These are phyloP conservation scores for Smittia aterrima DNA, from an alignment of 2,888 invertebrate species.

Conservation along the genomic window DNA sequence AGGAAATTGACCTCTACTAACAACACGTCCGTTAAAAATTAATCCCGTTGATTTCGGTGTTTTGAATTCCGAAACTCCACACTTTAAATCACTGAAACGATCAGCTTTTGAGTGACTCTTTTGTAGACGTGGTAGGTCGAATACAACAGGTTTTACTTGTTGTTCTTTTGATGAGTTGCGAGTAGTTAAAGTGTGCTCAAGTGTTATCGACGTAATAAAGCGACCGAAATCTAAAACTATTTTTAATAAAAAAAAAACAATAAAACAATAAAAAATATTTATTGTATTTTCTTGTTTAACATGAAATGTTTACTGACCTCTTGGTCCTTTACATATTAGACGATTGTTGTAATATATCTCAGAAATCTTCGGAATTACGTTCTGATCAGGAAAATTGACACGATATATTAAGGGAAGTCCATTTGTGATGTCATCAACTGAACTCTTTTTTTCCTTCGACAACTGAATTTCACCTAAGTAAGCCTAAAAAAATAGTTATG, in stretches of 20 bases:
- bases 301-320: not conserved
- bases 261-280: not conserved
- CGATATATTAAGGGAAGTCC: slow-evolving; percentile 21
- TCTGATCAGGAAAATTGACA: slow-evolving; percentile 23
- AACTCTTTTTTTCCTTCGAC: not conserved
- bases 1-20: slow-evolving; percentile 22
- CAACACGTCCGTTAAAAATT: slow-evolving; percentile 1
- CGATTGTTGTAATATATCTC: slow-evolving; percentile 31
- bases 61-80: not conserved
- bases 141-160: not conserved
- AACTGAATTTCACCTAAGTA: slow-evolving; percentile 22
- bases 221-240: slow-evolving; percentile 23
- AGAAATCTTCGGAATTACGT: slow-evolving; percentile 23
- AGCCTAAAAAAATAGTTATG: not conserved
- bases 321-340: slow-evolving; percentile 19
- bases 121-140: not conserved
- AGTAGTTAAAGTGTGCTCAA: slow-evolving; percentile 32
- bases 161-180: not conserved
- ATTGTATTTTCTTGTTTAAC: too few relatives aligned
- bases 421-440: slow-evolving; percentile 5
- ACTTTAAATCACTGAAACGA: not conserved
- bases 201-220: slow-evolving; percentile 10
- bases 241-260: not conserved
- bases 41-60: not conserved
- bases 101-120: not conserved